Conservation (phyloP, 2,797 vertebrate genomes). For the Argyrosomus regius region DNA sequence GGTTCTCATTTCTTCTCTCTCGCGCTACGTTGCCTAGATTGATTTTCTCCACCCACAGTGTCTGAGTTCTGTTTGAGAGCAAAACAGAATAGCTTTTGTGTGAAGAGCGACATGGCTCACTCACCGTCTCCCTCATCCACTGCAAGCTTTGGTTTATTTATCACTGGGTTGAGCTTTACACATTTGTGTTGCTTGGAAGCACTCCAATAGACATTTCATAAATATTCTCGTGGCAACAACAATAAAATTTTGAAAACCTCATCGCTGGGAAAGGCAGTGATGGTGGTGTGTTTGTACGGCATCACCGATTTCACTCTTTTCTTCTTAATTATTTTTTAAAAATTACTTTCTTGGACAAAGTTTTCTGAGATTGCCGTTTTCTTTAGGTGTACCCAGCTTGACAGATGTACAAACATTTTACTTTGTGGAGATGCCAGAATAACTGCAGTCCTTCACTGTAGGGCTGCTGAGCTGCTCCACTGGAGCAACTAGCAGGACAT, state of each 20-base stretch:
- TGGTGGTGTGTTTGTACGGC: neutral
- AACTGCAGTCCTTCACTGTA: slow-evolving; percentile 21
- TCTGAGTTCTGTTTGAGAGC: slow-evolving; percentile 67
- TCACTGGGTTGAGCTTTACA: slow-evolving; percentile 47
- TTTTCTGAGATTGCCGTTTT: slow-evolving; percentile 4
- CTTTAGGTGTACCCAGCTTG: slow-evolving; percentile 28
- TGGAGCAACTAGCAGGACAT: slow-evolving; percentile 43
- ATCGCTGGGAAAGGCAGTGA: slow-evolving; percentile 23
- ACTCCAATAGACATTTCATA: slow-evolving; percentile 52
- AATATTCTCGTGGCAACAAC: slow-evolving; percentile 57
- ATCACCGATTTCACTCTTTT: slow-evolving; percentile 9
- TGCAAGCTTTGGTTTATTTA: slow-evolving; percentile 71
- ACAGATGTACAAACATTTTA: slow-evolving; percentile 23
- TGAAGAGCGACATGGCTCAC: slow-evolving; percentile 60
- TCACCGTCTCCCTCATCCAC: slow-evolving; percentile 54
- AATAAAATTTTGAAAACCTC: slow-evolving; percentile 22
- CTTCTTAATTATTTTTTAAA: neutral
- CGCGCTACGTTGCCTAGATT: slow-evolving; percentile 63
- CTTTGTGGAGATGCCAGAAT: slow-evolving; percentile 22
- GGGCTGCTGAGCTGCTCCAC: slow-evolving; percentile 34
- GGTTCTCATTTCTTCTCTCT: slow-evolving; percentile 64
- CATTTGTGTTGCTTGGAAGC: slow-evolving; percentile 55
- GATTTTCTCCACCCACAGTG: slow-evolving; percentile 75
- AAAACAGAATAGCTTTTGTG: slow-evolving; percentile 73
- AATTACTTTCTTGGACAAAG: neutral